Percentiles rank a stretch among this genome's conserved stretches.
Conservation (phyloP, 2,113 vertebrate species). For the Chamaetylas fuelleborni region DNA sequence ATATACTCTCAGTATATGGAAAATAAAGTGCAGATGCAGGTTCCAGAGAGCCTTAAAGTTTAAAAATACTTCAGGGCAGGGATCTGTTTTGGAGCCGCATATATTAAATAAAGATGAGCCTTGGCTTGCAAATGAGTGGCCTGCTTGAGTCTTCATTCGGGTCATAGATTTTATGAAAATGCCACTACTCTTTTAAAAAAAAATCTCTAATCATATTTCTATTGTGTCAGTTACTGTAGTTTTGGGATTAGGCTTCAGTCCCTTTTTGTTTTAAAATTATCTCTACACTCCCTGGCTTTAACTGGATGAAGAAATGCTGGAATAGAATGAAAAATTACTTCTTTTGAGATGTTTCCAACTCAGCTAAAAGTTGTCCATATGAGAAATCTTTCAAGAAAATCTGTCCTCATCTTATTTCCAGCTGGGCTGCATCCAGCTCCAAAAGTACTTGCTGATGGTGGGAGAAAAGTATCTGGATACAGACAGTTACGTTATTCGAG, state of each 20-base stretch:
- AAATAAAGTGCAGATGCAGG: neutral
- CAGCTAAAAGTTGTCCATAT: neutral
- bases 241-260: neutral
- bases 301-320: slow-evolving; percentile 6
- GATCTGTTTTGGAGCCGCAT: neutral
- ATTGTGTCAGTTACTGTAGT: neutral
- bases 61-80: neutral
- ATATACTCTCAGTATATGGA: neutral
- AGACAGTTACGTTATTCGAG: neutral
- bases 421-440: slow-evolving; percentile 8
- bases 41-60: neutral
- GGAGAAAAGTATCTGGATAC: neutral
- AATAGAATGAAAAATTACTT: neutral
- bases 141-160: neutral
- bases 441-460: neutral
- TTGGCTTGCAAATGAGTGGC: neutral
- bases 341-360: neutral
- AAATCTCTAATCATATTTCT: neutral
- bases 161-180: neutral
- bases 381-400: slow-evolving; percentile 44
- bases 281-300: neutral
- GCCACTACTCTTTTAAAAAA: neutral
- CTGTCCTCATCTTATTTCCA: slow-evolving; percentile 27
- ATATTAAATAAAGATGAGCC: neutral
- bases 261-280: neutral